Percentiles rank a stretch among this genome's conserved stretches.
These are phyloP conservation scores for Anoplolepis gracilipes DNA, from an alignment of 1,140 invertebrate genomes.

Conservation along the genomic window DNA sequence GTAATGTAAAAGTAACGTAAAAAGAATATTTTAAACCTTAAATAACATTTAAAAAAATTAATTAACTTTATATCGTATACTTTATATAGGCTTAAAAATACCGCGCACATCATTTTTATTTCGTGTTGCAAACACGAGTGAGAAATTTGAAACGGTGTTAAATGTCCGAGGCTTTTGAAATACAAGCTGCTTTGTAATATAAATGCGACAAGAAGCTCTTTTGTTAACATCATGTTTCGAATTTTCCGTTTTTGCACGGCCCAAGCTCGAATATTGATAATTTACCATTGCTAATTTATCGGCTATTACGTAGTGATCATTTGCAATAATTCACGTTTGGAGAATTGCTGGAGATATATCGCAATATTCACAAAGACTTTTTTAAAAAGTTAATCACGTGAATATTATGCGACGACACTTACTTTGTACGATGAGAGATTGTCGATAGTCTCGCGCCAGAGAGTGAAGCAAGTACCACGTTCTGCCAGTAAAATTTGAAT, in stretches of 20 bases:
- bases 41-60: too few relatives aligned
- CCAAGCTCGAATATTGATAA: background rate
- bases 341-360: background rate
- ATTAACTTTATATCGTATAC: too few relatives aligned
- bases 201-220: slow-evolving; percentile 12
- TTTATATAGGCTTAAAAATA: background rate
- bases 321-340: background rate
- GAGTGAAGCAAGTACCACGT: slow-evolving; percentile 92
- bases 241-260: background rate
- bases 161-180: slow-evolving; percentile 37
- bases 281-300: background rate
- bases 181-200: slow-evolving; percentile 44
- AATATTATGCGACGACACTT: background rate
- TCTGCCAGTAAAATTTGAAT: slow-evolving; percentile 93
- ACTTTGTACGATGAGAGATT: slow-evolving; percentile 89
- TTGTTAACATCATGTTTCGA: background rate
- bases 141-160: slow-evolving; percentile 32
- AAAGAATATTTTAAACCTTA: too few relatives aligned
- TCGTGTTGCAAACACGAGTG: background rate
- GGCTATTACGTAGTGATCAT: background rate
- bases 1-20: too few relatives aligned
- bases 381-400: background rate
- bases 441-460: slow-evolving; percentile 95
- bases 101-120: background rate
- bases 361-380: too few relatives aligned